phyloP scores from a whole-genome alignment of 2,797 vertebrate species.

The Margarornis squamiger region DNA sequence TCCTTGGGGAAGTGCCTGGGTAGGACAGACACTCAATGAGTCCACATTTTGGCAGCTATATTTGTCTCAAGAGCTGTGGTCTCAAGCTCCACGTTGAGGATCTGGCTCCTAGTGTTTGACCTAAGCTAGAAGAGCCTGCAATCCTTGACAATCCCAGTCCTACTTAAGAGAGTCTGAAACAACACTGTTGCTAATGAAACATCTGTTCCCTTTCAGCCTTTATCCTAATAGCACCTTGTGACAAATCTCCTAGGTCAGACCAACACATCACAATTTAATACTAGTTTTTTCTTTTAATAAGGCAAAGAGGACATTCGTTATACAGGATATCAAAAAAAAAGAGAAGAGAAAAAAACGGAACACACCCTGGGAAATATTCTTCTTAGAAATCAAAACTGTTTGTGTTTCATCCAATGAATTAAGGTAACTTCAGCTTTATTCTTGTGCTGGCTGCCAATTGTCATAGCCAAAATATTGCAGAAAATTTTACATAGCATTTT shows the following conservation, averaged over 20 bases:
- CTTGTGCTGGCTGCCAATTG: neutral
- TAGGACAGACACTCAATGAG: neutral
- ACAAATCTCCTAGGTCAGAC: neutral
- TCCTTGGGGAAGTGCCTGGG: neutral
- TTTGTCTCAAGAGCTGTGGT: neutral
- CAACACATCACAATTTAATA: neutral
- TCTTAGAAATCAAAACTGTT: neutral
- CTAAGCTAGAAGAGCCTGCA: neutral
- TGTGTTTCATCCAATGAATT: neutral
- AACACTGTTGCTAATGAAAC: neutral
- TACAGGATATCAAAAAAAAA: neutral
- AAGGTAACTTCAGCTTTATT: neutral
- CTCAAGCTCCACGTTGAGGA: neutral
- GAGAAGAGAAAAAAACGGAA: neutral
- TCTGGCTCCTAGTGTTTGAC: neutral
- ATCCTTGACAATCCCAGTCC: neutral
- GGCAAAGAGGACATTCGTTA: neutral
- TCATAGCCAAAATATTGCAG: neutral
- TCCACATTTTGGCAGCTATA: neutral
- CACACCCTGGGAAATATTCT: neutral
- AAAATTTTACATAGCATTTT: neutral
- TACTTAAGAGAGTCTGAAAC: neutral
- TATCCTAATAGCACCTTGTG: neutral
- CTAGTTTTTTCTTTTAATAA: neutral
- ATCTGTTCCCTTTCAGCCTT: neutral